Evolutionary conservation across 2,113 vertebrate species (phyloP).

Genomic region (Cyrtonyx montezumae): DNA sequence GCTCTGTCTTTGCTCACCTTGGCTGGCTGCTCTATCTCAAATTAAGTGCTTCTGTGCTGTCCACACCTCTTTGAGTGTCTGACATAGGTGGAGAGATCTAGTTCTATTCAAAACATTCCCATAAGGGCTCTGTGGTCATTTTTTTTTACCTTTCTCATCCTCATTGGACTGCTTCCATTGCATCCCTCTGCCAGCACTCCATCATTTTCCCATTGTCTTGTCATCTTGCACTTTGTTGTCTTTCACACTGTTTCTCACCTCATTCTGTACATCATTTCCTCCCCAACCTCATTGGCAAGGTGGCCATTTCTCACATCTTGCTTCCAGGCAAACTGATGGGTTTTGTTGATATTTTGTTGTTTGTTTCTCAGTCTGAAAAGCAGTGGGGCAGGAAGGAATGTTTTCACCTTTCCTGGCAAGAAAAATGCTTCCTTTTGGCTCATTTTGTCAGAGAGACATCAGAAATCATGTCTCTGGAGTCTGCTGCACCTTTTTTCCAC

Average conservation of each 20-base stretch:
- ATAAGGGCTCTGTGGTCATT: fast-evolving
- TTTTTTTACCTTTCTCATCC: not conserved
- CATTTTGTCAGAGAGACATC: not conserved
- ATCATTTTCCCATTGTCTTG: fast-evolving
- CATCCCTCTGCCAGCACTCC: not conserved
- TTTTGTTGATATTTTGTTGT: not conserved
- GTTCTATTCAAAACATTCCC: not conserved
- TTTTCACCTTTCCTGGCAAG: not conserved
- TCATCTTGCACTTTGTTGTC: not conserved
- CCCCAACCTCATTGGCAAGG: not conserved
- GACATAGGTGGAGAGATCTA: not conserved
- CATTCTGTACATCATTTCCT: fast-evolving
- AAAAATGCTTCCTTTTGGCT: not conserved
- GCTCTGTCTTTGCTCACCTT: not conserved
- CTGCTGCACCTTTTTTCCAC: not conserved
- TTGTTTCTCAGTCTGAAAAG: not conserved
- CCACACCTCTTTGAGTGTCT: not conserved
- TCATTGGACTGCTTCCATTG: not conserved
- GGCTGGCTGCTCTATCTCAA: not conserved
- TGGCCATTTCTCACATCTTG: not conserved
- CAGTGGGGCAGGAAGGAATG: not conserved
- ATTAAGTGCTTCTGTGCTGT: not conserved
- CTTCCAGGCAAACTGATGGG: not conserved
- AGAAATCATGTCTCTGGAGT: not conserved
- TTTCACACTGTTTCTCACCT: not conserved